Conservation (phyloP, 1,140 invertebrate genomes). For the Nilaparvata lugens region DNA sequence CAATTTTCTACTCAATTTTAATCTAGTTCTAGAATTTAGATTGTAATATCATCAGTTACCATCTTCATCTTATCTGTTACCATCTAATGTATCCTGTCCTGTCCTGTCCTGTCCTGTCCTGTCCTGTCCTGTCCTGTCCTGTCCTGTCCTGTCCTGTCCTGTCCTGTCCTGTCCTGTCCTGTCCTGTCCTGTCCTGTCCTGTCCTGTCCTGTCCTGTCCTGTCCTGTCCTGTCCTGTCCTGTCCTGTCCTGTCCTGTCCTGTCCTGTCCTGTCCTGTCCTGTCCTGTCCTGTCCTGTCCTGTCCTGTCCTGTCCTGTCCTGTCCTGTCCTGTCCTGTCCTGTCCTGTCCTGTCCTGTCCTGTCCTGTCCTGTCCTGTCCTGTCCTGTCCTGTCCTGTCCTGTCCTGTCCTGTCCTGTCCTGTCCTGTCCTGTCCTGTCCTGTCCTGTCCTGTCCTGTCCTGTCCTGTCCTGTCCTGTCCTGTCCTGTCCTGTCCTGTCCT, state of each 20-base stretch:
- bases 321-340: neutral
- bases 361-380: neutral
- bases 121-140: neutral
- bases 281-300: neutral
- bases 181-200: neutral
- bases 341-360: neutral
- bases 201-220: neutral
- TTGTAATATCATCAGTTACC: too few species aligned
- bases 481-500: neutral
- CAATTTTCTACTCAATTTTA: too few species aligned
- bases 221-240: neutral
- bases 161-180: neutral
- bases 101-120: conserved; percentile 2
- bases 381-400: neutral
- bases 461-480: neutral
- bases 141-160: neutral
- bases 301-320: neutral
- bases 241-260: neutral
- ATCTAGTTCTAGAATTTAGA: too few species aligned
- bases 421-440: conserved; percentile 1
- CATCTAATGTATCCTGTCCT: too few species aligned
- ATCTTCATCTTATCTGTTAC: too few species aligned
- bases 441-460: neutral
- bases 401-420: conserved; percentile 1
- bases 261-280: neutral